phyloP scores from a whole-genome alignment of 2,797 vertebrate genomes.

The Malurus leucopterus region DNA sequence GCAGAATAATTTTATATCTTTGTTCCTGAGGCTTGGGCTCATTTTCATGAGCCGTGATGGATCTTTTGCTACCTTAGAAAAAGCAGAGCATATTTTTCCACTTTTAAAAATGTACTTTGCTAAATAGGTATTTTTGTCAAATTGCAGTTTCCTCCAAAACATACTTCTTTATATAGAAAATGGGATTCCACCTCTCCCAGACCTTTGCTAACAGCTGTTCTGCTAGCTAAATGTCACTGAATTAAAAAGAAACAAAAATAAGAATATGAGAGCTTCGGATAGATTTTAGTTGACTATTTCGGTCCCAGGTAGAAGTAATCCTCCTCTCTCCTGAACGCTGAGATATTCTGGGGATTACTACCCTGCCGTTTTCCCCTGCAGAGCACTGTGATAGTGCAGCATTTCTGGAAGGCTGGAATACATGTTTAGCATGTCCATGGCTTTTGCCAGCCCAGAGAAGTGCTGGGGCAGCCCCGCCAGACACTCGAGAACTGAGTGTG shows the following conservation, averaged over 20 bases:
- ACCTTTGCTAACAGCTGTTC: slow-evolving; percentile 70
- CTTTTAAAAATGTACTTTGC: slow-evolving; percentile 42
- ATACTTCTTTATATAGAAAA: slow-evolving; percentile 55
- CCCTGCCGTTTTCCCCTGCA: not conserved
- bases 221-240: slow-evolving; percentile 67
- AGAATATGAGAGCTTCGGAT: slow-evolving; percentile 27
- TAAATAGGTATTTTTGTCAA: slow-evolving; percentile 38
- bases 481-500: not conserved
- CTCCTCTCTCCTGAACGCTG: not conserved
- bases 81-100: not conserved
- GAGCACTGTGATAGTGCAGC: not conserved
- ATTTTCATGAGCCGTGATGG: not conserved
- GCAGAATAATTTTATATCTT: not conserved
- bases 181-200: slow-evolving; percentile 57
- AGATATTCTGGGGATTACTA: not conserved
- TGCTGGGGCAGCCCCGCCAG: not conserved
- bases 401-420: not conserved
- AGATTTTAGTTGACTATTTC: slow-evolving; percentile 51
- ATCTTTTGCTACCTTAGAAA: slow-evolving; percentile 23
- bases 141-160: slow-evolving; percentile 40
- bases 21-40: not conserved
- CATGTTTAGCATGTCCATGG: fast-evolving
- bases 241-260: slow-evolving; percentile 52
- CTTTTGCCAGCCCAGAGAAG: not conserved
- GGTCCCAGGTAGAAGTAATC: not conserved